phyloP scores from a whole-genome alignment of 2,113 vertebrate genomes.

The Ceyx cyanopectus region DNA sequence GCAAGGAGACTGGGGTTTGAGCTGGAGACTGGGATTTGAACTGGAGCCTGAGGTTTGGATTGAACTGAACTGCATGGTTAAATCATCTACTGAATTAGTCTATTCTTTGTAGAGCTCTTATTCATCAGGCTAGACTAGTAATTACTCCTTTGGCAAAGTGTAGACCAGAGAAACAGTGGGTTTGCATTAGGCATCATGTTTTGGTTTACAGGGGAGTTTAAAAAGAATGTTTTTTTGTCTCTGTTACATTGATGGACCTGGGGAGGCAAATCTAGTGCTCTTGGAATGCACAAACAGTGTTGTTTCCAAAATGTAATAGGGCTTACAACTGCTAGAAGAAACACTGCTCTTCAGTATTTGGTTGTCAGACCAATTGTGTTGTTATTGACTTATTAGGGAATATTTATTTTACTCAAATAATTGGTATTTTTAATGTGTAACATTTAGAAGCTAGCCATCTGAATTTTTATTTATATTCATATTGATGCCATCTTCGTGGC shows the following conservation, averaged over 20 bases:
- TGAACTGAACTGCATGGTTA: not conserved
- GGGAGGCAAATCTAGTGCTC: not conserved
- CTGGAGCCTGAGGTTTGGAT: not conserved
- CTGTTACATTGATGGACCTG: not conserved
- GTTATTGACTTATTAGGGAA: not conserved
- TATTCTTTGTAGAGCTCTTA: not conserved
- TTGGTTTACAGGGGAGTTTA: slow-evolving; percentile 15
- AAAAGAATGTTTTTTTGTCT: not conserved
- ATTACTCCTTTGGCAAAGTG: not conserved
- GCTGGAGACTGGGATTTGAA: too few species aligned
- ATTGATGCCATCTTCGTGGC: not conserved
- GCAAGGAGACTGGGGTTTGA: not conserved
- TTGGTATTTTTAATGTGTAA: not conserved
- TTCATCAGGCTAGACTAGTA: not conserved
- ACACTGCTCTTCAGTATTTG: not conserved
- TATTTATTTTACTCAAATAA: not conserved
- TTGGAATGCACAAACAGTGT: not conserved
- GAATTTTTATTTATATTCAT: not conserved
- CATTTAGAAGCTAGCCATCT: not conserved
- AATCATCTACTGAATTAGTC: not conserved
- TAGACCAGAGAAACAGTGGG: not conserved
- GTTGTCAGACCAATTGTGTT: not conserved
- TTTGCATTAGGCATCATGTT: not conserved
- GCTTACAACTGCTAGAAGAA: not conserved
- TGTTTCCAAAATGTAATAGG: not conserved